Evolutionary conservation across 2,888 invertebrate species (phyloP), one percentile per base, ranked within the genome.

Genomic region (Ormyrus labotus): DNA sequence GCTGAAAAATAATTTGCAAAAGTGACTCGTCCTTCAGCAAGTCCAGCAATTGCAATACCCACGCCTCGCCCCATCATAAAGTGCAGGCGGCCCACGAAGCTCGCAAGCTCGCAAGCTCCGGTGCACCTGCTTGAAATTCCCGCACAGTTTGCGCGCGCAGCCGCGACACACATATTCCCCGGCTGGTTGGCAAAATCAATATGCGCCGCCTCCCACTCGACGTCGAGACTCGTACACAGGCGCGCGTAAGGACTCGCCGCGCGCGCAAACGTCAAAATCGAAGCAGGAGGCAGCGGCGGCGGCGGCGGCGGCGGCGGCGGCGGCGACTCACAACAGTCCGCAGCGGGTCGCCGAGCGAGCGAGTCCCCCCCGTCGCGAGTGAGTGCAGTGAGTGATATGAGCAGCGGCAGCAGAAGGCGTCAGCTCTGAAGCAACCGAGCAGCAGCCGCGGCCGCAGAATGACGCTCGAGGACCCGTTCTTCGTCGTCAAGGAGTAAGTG

Each of bases 401-500:
- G 48, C 11, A 48, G 5, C 45, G 19, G 13, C 8, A 13, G 48
- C 47, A 10, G 19, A 19, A 19, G 57, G 11, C 9, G 34, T 34
- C 10, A n/a, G n/a, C 55, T 9, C 11, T 7, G 34, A 13, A 8
- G 60, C 50, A 47, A 11, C 9, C 55, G 34, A 34, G 19, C 6
- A 19, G 8, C 63, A 3, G 5, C 57, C 6, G n/a, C 5, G 60
- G 19, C 51, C 47, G 45, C 57, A 53, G 6, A n/a, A 98, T 98
- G 98, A 97, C 98, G 94, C 94, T 98, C 92, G 98, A 98, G 94
- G 98, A 98, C 93, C 98, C 98, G 85, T 98, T 98, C 94, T 98
- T 98, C 94, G 97, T 98, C 92, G 98, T 98, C 88, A 98, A 97
- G 95, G 98, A 98, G 98, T 98, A 94, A 96, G 97, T 95, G n/a